Evolutionary conservation across 2,113 vertebrate genomes (phyloP).

Genomic region (Chamaea fasciata): DNA sequence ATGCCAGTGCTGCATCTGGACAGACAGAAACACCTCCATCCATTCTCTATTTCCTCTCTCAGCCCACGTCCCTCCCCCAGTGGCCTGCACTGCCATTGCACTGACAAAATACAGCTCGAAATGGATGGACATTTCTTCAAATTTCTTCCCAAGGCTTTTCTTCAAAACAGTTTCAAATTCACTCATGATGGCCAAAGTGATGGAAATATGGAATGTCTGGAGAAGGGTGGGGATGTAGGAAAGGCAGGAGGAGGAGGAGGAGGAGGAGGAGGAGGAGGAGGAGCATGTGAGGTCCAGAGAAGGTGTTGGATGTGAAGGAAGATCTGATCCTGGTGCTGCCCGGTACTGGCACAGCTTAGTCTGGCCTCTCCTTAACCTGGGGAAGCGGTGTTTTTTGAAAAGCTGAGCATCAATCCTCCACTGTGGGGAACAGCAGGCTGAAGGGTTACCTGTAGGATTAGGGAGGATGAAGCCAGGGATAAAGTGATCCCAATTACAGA

Average conservation of each 20-base stretch:
- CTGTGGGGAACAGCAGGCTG: background rate
- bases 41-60: background rate
- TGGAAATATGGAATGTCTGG: background rate
- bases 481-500: constrained; percentile 12
- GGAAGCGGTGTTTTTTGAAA: background rate
- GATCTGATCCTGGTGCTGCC: background rate
- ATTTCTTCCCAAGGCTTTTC: background rate
- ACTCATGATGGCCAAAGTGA: background rate
- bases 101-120: background rate
- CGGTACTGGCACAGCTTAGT: background rate
- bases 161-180: background rate
- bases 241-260: background rate
- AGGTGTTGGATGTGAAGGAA: background rate
- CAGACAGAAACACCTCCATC: background rate
- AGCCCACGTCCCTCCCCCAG: fast-evolving
- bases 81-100: background rate
- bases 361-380: background rate
- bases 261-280: background rate
- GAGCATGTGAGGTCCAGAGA: background rate
- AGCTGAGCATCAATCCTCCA: background rate
- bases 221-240: background rate
- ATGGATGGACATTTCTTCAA: background rate
- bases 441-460: background rate
- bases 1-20: background rate
- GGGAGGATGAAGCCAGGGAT: background rate